Conservation (phyloP, 2,113 vertebrate species). For the Brachyistius frenatus region DNA sequence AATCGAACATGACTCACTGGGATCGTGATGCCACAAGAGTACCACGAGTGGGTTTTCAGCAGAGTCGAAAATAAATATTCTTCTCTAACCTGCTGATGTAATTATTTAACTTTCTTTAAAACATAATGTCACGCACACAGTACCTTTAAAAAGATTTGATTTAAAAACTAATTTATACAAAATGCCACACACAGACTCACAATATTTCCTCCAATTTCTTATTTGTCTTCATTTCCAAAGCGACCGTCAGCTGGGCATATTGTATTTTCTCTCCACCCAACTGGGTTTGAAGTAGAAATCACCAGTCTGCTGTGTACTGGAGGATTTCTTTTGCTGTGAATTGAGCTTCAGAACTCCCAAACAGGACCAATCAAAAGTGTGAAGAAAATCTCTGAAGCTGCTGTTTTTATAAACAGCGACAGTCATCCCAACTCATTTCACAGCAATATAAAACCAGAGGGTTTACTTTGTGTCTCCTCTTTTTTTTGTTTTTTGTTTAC, state of each 20-base stretch:
- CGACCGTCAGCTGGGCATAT: constrained; percentile 27
- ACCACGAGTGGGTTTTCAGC: constrained; percentile 6
- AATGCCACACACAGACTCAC: constrained; percentile 21
- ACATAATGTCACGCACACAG: constrained; percentile 8
- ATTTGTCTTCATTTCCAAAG: constrained; percentile 30
- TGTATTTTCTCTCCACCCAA: constrained; percentile 37
- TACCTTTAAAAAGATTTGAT: background rate
- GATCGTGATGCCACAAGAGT: constrained; percentile 12
- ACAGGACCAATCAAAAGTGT: constrained; percentile 67
- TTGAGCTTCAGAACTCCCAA: constrained; percentile 64
- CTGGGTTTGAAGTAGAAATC: constrained; percentile 65
- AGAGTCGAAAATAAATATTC: constrained; percentile 25
- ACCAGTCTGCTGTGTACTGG: constrained; percentile 42
- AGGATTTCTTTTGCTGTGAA: constrained; percentile 43
- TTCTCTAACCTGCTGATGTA: constrained; percentile 16
- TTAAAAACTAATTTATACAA: constrained; percentile 17
- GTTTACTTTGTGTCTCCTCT: constrained; percentile 19
- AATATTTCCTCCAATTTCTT: background rate
- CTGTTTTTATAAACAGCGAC: constrained; percentile 37
- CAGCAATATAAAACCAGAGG: constrained; percentile 24
- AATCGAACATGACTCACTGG: constrained; percentile 25
- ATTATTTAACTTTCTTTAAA: constrained; percentile 23
- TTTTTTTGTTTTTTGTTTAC: constrained; percentile 1
- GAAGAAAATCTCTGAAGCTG: constrained; percentile 64
- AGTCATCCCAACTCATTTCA: constrained; percentile 66